Percentiles rank a stretch among this genome's conserved stretches.
These are phyloP conservation scores for Drosophila multiciliata DNA, from an alignment of 2,888 invertebrate genomes.

Conservation along the genomic window DNA sequence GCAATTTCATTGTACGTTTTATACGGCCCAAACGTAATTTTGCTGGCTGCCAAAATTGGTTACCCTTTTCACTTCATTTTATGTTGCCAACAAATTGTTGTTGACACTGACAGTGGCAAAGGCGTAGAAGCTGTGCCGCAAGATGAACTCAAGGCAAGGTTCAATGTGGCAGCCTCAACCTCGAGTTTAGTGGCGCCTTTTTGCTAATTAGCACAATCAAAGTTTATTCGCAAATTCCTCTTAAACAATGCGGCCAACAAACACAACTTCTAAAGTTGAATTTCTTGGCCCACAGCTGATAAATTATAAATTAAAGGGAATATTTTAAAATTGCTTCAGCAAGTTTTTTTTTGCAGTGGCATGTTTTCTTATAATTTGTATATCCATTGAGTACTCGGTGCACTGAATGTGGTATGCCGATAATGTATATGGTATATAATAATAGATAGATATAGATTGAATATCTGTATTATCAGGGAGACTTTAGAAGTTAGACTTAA, in stretches of 20 bases:
- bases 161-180: background rate
- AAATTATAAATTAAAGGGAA: slow-evolving; percentile 80
- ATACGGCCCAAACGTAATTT: slow-evolving; percentile 39
- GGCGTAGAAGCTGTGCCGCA: background rate
- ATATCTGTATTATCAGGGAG: background rate
- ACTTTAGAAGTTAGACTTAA: background rate
- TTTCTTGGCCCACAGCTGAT: slow-evolving; percentile 40
- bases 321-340: slow-evolving; percentile 45
- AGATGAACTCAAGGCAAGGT: background rate
- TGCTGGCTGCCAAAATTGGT: slow-evolving; percentile 63
- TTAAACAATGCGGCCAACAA: slow-evolving; percentile 30
- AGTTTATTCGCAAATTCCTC: slow-evolving; percentile 52
- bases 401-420: background rate
- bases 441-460: background rate
- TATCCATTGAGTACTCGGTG: slow-evolving; percentile 13
- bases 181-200: slow-evolving; percentile 35
- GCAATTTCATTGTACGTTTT: slow-evolving; percentile 74
- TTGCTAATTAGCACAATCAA: slow-evolving; percentile 76
- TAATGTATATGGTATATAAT: background rate
- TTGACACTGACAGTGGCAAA: slow-evolving; percentile 37
- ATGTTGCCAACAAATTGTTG: slow-evolving; percentile 60
- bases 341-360: slow-evolving; percentile 7
- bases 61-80: slow-evolving; percentile 77
- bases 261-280: slow-evolving; percentile 55
- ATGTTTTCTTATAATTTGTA: slow-evolving; percentile 15